Evolutionary conservation across 2,797 vertebrate genomes (phyloP), one percentile per base, ranked within the genome.

Genomic region (Poecilia wingei): DNA sequence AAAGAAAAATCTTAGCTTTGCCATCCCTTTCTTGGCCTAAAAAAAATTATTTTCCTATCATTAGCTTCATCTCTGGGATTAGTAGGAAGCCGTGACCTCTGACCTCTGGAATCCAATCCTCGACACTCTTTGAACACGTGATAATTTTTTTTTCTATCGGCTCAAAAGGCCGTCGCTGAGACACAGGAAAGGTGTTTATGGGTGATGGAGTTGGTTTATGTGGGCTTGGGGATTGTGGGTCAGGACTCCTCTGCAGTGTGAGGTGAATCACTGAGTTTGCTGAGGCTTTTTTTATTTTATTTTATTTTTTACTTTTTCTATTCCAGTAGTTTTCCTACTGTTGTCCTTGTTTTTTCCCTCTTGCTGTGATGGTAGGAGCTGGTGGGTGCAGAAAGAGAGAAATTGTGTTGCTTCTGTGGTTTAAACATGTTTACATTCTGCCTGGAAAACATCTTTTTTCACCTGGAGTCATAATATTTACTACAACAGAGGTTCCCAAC

Each of bases 231-330:
- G 59, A 76, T 72, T 25, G 12, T 14, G 72, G 74, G 69, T 55
- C 39, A 49, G 87, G 88, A 90, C 84, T 80, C 75, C 78, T 68
- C 77, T 14, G 74, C 36, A 20, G 78, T 25, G 74, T 88, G 86
- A 87, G 81, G 69, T 57, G 87, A 87, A 74, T 89, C 64, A 79
- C 49, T 77, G 25, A 80, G 64, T 77, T 82, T 2, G 8, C 43
- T 22, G 28, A 84, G 57, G 77, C 72, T 82, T 86, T 89, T 87
- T 92, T 79, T n/a, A n/a, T n/a, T n/a, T n/a, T n/a, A n/a, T n/a
- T 90, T 90, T 89, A 87, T 82, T 81, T 77, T 84, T 86, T 79
- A 78, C 64, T 84, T 87, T 91, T 91, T 85, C 61, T 82, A 74
- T 81, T 76, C 88, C 82, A 71, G 82, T 88, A 88, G 77, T 88